A percentile compares a stretch with the other conserved stretches of the same genome.
Evolutionary conservation across 1,140 invertebrate species (phyloP).

Genomic region (Sitophilus oryzae): DNA sequence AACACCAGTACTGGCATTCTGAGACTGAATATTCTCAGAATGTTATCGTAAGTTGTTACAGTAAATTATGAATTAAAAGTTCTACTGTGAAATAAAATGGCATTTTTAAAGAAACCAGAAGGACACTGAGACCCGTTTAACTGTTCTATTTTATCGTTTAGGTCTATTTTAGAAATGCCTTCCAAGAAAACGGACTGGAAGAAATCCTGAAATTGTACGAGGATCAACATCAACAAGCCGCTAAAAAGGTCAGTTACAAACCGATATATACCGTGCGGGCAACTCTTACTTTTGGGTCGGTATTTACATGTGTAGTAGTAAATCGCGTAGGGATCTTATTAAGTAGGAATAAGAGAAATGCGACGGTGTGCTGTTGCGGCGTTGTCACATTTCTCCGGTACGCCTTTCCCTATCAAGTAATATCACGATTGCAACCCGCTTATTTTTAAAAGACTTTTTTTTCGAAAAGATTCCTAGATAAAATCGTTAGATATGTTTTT

Average conservation of each 20-base stretch:
- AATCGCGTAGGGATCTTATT: no score
- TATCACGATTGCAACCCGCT: no score
- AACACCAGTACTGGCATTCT: conserved; percentile 24
- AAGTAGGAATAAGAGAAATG: no score
- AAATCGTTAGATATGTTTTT: no score
- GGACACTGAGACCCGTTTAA: not conserved
- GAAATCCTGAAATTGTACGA: conserved; percentile 88
- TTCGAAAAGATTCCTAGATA: no score
- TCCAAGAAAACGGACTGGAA: conserved; percentile 76
- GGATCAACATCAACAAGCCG: conserved; percentile 80
- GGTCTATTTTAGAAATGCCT: conserved; percentile 46
- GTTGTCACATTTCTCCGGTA: no score
- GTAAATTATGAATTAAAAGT: not conserved
- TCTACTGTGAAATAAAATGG: not conserved
- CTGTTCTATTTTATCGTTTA: conserved; percentile 1
- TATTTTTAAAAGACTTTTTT: no score
- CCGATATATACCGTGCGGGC: no score
- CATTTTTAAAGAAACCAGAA: not conserved
- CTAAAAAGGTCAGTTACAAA: conserved; percentile 52
- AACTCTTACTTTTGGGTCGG: no score
- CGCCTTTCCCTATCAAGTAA: no score
- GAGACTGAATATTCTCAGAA: conserved; percentile 1
- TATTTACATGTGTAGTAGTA: no score
- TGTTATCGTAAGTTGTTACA: conserved; percentile 22
- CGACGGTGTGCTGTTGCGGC: no score